A percentile compares a stretch with the other conserved stretches of the same genome.
phyloP scores from a whole-genome alignment of 2,797 vertebrate genomes.

The Alfaro cultratus region DNA sequence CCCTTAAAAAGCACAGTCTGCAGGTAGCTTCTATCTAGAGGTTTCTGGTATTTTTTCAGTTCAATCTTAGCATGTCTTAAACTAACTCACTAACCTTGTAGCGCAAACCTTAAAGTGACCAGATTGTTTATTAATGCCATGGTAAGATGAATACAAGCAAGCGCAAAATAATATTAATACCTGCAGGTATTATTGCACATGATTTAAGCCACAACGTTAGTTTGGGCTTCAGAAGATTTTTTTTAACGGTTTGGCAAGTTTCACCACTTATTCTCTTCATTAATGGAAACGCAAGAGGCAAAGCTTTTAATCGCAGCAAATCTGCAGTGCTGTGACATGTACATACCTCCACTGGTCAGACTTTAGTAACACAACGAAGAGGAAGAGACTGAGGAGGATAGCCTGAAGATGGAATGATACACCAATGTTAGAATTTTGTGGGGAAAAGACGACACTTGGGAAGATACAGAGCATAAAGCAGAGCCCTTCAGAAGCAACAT shows the following conservation, averaged over 20 bases:
- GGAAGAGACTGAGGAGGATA: constrained; percentile 73
- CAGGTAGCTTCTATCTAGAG: neutral
- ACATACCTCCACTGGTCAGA: constrained; percentile 81
- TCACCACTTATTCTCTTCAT: constrained; percentile 13
- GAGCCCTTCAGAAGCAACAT: neutral
- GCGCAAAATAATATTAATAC: neutral
- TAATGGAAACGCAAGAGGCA: constrained; percentile 46
- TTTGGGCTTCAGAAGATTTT: neutral
- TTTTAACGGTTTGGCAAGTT: neutral
- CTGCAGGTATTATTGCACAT: neutral
- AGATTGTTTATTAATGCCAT: neutral
- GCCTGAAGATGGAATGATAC: constrained; percentile 79
- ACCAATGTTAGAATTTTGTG: constrained; percentile 63
- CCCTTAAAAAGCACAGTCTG: neutral
- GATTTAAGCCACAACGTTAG: neutral
- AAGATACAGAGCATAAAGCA: neutral
- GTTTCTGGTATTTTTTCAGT: neutral
- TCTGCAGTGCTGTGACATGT: constrained; percentile 39
- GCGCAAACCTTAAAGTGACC: neutral
- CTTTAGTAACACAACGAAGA: constrained; percentile 84
- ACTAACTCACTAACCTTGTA: neutral
- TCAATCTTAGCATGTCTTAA: neutral
- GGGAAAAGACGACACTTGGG: constrained; percentile 20
- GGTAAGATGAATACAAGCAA: constrained; percentile 4
- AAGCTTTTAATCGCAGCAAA: constrained; percentile 11